Evolutionary conservation across 1,140 invertebrate genomes (phyloP), one percentile per base, ranked within the genome.

Genomic region (Drosophila melanogaster): DNA sequence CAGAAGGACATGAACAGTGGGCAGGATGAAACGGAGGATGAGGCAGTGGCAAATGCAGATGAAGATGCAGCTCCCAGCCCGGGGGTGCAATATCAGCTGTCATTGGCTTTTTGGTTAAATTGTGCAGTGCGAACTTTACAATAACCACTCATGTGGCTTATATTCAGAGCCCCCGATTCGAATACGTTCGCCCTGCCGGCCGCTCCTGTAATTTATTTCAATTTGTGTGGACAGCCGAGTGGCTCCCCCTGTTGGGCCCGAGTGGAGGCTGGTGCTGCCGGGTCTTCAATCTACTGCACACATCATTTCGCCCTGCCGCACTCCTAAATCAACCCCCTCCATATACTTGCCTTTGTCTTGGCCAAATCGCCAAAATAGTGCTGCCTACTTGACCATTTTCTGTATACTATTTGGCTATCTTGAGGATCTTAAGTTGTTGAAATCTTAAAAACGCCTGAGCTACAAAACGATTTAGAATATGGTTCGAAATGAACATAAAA

Each of bases 141-240:
- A 86, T 87, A 87, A 87, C 81, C 83, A 87, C 79, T 81, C 79
- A 72, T 81, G 81, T 59, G 60, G 64, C 59, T 69, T 78, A 78
- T 86, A 86, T 87, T 61, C 78, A 69, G 74, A 66, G 66, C 65
- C 26, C n/a, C 11, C 58, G 43, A 47, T 53, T 41, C 56, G 55
- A 56, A 12, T 55, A 41, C 67, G 22, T 35, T 50, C 73, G 61
- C 56, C 70, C 75, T 80, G 62, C 83, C 53, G 66, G 71, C 60
- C 61, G 81, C 80, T 77, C 73, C 60, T 84, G 84, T 89, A 89
- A 89, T 89, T 89, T 89, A 89, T 89, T 89, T 89, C 84, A 89
- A 89, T 89, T 89, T 89, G 84, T 89, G 84, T 72, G 69, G 84
- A 89, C 84, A 89, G 77, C 65, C 75, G 64, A 79, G 77, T 61